Conservation (phyloP, 1,140 invertebrate species). For the Rhopalosiphum maidis region DNA sequence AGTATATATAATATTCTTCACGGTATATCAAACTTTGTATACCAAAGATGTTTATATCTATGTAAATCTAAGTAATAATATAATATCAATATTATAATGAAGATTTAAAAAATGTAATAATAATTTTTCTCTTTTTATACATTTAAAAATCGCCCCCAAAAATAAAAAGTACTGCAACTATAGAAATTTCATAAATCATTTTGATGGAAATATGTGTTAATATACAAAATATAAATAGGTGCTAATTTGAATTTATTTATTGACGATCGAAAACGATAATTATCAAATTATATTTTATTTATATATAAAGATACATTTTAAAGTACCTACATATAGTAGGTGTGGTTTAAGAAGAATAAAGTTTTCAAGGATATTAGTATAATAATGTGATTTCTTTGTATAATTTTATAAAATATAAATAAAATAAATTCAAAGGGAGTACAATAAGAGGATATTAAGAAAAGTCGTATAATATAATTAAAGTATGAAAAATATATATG, state of each 20-base stretch:
- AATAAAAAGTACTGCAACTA: not conserved
- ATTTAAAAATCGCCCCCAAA: not conserved
- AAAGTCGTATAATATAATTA: not conserved
- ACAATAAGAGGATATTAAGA: not conserved
- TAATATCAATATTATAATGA: not conserved
- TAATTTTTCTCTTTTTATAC: not conserved
- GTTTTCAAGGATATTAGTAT: not conserved
- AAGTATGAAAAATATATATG: not conserved
- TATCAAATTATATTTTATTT: not conserved
- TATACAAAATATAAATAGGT: not conserved
- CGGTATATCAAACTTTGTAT: not conserved
- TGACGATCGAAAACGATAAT: not conserved
- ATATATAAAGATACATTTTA: not conserved
- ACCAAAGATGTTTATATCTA: not conserved
- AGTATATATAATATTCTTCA: not conserved
- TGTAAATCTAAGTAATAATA: not conserved
- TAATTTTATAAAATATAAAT: not conserved
- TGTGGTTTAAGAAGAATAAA: not conserved
- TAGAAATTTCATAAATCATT: not conserved
- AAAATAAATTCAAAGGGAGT: conserved; percentile 1
- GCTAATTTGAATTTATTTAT: not conserved
- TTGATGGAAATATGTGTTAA: not conserved
- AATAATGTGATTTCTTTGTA: not conserved
- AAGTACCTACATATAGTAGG: not conserved
- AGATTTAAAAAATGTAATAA: not conserved